These are phyloP conservation scores for Chloromyia formosa DNA, from an alignment of 2,888 invertebrate species.

Conservation along the genomic window DNA sequence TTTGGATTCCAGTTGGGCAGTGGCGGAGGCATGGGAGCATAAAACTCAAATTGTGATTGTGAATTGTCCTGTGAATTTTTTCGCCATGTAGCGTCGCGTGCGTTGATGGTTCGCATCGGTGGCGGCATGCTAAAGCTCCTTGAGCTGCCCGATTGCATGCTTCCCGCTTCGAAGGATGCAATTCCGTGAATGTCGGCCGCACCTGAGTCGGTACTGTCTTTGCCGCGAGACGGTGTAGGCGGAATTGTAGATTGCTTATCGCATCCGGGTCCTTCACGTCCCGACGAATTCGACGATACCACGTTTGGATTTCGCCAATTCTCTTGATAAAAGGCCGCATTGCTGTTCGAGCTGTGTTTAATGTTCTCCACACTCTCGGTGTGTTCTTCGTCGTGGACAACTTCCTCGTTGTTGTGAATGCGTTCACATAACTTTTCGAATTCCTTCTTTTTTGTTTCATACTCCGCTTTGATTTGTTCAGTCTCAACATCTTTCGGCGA, in stretches of 20 bases:
- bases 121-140: slow-evolving; percentile 62
- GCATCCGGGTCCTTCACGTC: slow-evolving; percentile 41
- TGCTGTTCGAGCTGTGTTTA: background rate
- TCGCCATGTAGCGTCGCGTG: slow-evolving; percentile 57
- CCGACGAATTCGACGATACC: slow-evolving; percentile 51
- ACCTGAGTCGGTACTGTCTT: slow-evolving; percentile 56
- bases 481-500: slow-evolving; percentile 54
- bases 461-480: slow-evolving; percentile 58
- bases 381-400: slow-evolving; percentile 5
- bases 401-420: slow-evolving; percentile 53
- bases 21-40: slow-evolving; percentile 53
- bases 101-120: slow-evolving; percentile 59
- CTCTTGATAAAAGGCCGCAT: slow-evolving; percentile 34
- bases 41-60: slow-evolving; percentile 45
- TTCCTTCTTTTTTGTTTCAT: slow-evolving; percentile 61
- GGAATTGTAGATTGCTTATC: slow-evolving; percentile 49
- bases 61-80: slow-evolving; percentile 53
- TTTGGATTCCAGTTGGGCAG: slow-evolving; percentile 56
- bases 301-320: slow-evolving; percentile 48
- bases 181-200: slow-evolving; percentile 56
- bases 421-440: slow-evolving; percentile 57
- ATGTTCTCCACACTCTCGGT: background rate
- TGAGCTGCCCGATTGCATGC: slow-evolving; percentile 61
- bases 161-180: slow-evolving; percentile 60
- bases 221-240: slow-evolving; percentile 52